Evolutionary conservation across 2,797 vertebrate genomes (phyloP), one percentile per base, ranked within the genome.

Genomic region (Mastacembelus armatus): DNA sequence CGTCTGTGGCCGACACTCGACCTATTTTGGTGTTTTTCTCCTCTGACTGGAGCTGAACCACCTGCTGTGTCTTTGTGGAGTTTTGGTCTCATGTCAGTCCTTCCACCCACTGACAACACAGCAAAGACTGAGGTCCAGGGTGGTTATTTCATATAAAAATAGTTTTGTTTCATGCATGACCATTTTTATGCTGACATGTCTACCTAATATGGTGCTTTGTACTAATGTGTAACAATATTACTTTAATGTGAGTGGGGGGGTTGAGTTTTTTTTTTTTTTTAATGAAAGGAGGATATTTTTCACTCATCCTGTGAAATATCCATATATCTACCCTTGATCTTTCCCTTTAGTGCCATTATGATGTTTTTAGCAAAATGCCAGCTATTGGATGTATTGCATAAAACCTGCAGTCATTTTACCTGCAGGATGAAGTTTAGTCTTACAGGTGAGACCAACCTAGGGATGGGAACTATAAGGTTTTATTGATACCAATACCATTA

Each of bases 11-110:
- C n/a, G 51, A 83, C 77, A 77, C 73, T 60, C 74, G 72, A 87
- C 81, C 55, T 76, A 64, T 40, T 76, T 74, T 75, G n/a, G 48
- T 72, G 77, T 77, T 27, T 27, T 22, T 55, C 21, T 45, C 40
- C 55, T 5, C 43, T 2, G 8, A 21, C 45, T 72, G 45, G 84
- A 91, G 81, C 52, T 66, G 58, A 79, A 82, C 85, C 88, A 91
- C 86, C 89, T 91, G 86, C 82, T 58, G 78, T 5, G 75, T 50
- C 26, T 70, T 38, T 48, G 58, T 54, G 58, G 58, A 48, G 44
- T 56, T 77, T 51, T 30, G 50, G 85, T 86, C 84, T 66, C 74
- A 78, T 58, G 71, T 71, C 76, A 72, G 38, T 79, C 42, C 67
- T 54, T 64, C 68, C 70, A 71, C 63, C 71, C 78, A 18, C 52